Conservation (phyloP, 1,140 invertebrate genomes). For the Metaphire vulgaris region DNA sequence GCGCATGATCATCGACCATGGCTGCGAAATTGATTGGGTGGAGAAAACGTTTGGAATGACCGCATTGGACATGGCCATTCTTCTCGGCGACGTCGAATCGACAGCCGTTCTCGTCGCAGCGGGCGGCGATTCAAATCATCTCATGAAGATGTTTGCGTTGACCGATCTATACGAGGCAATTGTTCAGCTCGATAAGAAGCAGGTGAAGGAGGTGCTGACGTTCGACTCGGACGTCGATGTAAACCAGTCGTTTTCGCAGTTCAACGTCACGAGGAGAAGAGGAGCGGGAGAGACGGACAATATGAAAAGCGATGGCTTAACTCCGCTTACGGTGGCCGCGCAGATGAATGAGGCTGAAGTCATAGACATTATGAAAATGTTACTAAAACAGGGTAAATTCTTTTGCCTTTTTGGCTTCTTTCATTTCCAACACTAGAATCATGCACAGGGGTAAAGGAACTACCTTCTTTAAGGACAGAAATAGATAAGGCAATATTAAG, state of each 20-base stretch:
- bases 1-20: constrained; percentile 18
- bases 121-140: constrained; percentile 26
- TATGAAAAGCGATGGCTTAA: constrained; percentile 14
- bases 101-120: constrained; percentile 11
- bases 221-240: constrained; percentile 19
- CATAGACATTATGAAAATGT: neutral
- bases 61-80: constrained; percentile 31
- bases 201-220: constrained; percentile 15
- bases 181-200: neutral
- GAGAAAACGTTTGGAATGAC: constrained; percentile 31
- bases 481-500: too few relatives aligned
- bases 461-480: too few relatives aligned
- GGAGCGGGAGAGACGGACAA: neutral
- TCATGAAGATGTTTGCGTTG: constrained; percentile 28
- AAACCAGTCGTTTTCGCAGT: constrained; percentile 24
- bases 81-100: constrained; percentile 27
- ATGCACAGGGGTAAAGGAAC: too few relatives aligned
- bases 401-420: too few relatives aligned
- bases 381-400: neutral
- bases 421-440: too few relatives aligned
- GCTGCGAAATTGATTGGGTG: constrained; percentile 16
- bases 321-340: constrained; percentile 27
- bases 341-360: neutral
- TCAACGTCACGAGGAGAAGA: constrained; percentile 19
- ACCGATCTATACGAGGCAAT: constrained; percentile 28